Base-by-base conservation (phyloP, 2,113 vertebrate genomes). In the Romanogobio albipinnatus region DNA sequence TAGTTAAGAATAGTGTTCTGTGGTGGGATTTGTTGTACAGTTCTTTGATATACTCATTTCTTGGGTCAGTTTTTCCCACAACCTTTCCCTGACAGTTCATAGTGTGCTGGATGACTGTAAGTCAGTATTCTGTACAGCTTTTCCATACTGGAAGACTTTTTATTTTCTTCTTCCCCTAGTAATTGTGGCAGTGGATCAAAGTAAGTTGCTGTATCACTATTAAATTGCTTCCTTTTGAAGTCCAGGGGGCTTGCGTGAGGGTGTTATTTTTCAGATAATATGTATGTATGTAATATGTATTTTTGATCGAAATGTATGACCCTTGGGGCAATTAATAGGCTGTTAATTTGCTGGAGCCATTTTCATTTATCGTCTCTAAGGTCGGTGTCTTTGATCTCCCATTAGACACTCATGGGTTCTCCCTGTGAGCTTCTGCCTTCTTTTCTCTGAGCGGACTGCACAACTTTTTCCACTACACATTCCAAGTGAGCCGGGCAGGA, bases 401-500 rank as follows among this genome's bases (percentile, higher is more conserved):
- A 94, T 94, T 92, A 93, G 88, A 88, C 87, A 76, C 89, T 90
- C 87, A 86, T 86, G 87, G 81, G 89, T 91, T 82, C 56, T 84
- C 62, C 36, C 82, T 86, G 53, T n/a, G 11, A 80, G 78, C 78
- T 59, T 26, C 92, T 86, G 89, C 91, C 91, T 93, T 91, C 90
- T 91, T 89, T 90, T 92, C 29, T 90, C 88, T 90, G 51, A 49
- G 88, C 90, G 91, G 89, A 92, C 88, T 86, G 2, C 47, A 85
- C 85, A 90, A 89, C 86, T 93, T 93, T 94, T 95, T 95, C 94
- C 93, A 90, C 86, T 90, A 85, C 85, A 87, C 86, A 83, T 88
- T 94, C 94, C 94, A 94, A 94, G 92, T 93, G 91, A 93, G 92
- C 90, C 83, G 88, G 91, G 92, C 92, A 93, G 92, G 93, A 94